phyloP scores from a whole-genome alignment of 1,140 invertebrate genomes.

The Oppia nitens region DNA sequence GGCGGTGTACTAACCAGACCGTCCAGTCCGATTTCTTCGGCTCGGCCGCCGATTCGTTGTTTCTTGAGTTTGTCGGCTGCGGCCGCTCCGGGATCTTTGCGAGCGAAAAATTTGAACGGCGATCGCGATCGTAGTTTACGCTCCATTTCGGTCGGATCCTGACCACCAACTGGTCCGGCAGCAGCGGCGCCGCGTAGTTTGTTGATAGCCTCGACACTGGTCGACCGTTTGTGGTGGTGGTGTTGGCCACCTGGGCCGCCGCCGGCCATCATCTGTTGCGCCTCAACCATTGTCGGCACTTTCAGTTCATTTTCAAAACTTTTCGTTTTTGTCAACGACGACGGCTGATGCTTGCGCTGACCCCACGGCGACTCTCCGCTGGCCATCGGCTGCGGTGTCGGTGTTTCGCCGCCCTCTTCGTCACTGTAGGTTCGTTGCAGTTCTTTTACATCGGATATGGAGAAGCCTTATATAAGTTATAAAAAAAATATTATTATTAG shows the following conservation, averaged over 20 bases:
- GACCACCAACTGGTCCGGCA: not conserved
- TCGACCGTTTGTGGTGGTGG: not conserved
- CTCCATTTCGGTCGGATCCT: not conserved
- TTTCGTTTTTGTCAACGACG: constrained; percentile 43
- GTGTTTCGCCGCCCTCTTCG: constrained; percentile 7
- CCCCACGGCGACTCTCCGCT: constrained; percentile 19
- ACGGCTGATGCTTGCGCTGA: constrained; percentile 46
- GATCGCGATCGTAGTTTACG: constrained; percentile 13
- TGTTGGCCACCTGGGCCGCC: too few species aligned
- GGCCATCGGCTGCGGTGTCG: not conserved
- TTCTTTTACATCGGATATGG: constrained; percentile 82
- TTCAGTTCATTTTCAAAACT: constrained; percentile 23
- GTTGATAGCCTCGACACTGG: constrained; percentile 11
- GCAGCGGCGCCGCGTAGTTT: not conserved
- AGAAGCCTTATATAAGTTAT: constrained; percentile 27
- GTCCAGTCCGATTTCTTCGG: constrained; percentile 9
- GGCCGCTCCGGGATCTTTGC: not conserved
- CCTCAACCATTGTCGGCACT: constrained; percentile 15
- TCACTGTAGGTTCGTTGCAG: constrained; percentile 65
- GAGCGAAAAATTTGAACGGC: constrained; percentile 15
- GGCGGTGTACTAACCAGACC: constrained; percentile 3
- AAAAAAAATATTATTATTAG: not conserved
- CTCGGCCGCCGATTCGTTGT: constrained; percentile 1
- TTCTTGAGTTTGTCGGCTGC: constrained; percentile 5
- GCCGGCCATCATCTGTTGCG: constrained; percentile 15